Base-by-base conservation (phyloP, 64 coral and sea anemone species). In the Platygyra sinensis region DNA sequence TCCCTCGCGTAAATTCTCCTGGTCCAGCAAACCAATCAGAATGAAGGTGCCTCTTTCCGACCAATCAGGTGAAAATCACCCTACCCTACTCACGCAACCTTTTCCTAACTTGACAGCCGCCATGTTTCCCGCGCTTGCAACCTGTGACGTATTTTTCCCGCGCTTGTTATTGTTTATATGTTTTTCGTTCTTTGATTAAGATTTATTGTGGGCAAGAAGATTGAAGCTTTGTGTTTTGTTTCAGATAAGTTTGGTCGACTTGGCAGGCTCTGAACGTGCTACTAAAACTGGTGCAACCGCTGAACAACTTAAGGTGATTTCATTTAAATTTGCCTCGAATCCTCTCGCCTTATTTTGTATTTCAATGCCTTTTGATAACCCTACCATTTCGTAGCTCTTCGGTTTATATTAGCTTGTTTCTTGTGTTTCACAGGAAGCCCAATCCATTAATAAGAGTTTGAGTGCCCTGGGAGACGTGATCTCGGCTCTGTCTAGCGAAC, bases 381-480 rank as follows among this genome's bases (percentile, higher is more conserved):
- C n/a, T 51, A 6, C 15, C 14, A 36, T 36, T 28, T n/a, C 73
- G 20, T 25, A 25, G 10, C 65, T 69, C 25, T n/a, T 25, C 46
- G 19, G 5, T 22, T 36, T 24, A 33, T 10, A 22, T 49, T 8
- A n/a, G 32, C 9, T 6, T 36, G 28, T 49, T 22, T 13, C 19
- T 10, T 78, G 76, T 76, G 29, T 76, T 32, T 33, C 46, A 92
- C 90, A 98, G 96, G 96, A 98, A 95, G 96, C 96, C 52, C 96
- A 98, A 86, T 95, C 93, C 10, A 98, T 98, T 60, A 98, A 98
- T 62, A 98, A 98, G 24, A 98, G 96, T 78, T 87, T 98, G 30
- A 98, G 96, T 77, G 96, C 96, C 18, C 85, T 98, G 4, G 96
- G 96, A 77, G 96, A 98, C 60, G 96, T 98, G 8, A 98, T 98